Percentiles rank a stretch among this genome's conserved stretches.
These are phyloP conservation scores for Ophthalmolycus amberensis DNA, from an alignment of 2,113 vertebrate species.

Conservation along the genomic window DNA sequence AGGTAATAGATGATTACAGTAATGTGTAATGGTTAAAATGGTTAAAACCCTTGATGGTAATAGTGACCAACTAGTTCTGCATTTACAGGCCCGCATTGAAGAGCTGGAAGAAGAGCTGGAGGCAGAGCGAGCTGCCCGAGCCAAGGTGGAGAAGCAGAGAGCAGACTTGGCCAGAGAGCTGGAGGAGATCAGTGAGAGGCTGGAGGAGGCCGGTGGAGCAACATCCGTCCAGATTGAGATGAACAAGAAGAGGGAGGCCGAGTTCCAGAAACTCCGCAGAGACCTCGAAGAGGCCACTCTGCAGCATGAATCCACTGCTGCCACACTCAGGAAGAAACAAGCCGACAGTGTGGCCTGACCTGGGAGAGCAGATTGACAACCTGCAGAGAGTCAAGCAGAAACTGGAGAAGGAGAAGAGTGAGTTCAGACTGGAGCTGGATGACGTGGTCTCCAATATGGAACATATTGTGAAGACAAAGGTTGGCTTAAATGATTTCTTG, in stretches of 20 bases:
- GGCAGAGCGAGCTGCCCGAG: conserved; percentile 83
- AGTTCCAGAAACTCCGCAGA: conserved; percentile 83
- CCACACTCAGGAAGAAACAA: conserved; percentile 83
- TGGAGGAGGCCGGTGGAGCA: conserved; percentile 85
- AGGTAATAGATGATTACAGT: too few species aligned
- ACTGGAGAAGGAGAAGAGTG: conserved; percentile 93
- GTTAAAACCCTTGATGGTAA: too few species aligned
- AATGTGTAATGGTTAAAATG: too few species aligned
- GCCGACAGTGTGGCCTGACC: conserved; percentile 82
- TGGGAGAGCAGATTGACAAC: conserved; percentile 83
- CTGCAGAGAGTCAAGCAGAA: conserved; percentile 92
- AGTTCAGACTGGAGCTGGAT: conserved; percentile 89
- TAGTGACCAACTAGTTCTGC: too few species aligned
- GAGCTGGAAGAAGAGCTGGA: conserved; percentile 81
- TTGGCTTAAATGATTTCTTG: conserved; percentile 37
- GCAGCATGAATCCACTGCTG: conserved; percentile 83
- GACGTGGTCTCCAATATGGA: conserved; percentile 91
- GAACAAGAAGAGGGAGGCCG: conserved; percentile 85
- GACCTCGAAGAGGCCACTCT: conserved; percentile 86
- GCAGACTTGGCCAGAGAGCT: conserved; percentile 82
- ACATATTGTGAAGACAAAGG: conserved; percentile 88
- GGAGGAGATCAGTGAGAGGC: conserved; percentile 85
- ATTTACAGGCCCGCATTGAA: conserved; percentile 81
- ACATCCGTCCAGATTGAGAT: conserved; percentile 83
- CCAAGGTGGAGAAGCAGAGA: conserved; percentile 85